Evolutionary conservation across 2,797 vertebrate genomes (phyloP).

Genomic region (Orestias chungarensis): DNA sequence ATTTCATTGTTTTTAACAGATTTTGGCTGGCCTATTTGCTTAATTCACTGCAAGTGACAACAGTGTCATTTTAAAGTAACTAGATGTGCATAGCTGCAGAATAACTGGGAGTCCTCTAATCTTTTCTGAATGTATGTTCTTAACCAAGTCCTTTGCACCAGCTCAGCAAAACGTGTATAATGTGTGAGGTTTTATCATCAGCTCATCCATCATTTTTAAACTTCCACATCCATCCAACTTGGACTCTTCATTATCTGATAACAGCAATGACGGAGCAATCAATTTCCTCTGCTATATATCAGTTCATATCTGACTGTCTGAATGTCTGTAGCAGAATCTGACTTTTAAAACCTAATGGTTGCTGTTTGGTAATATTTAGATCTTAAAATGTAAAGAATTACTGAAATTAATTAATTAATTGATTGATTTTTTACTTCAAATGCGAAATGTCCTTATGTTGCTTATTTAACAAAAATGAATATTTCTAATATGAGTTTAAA

Average conservation of each 20-base stretch:
- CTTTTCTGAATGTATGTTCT: constrained; percentile 6
- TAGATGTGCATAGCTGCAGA: not conserved
- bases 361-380: not conserved
- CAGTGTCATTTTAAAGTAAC: constrained; percentile 18
- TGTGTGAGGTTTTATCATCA: constrained; percentile 14
- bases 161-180: constrained; percentile 22
- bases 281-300: not conserved
- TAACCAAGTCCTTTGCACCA: constrained; percentile 14
- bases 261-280: not conserved
- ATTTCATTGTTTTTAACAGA: constrained; percentile 16
- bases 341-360: constrained; percentile 2
- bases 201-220: constrained; percentile 15
- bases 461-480: not conserved
- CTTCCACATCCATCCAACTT: not conserved
- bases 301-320: not conserved
- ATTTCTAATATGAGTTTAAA: not conserved
- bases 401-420: no score
- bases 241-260: constrained; percentile 6
- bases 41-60: constrained; percentile 18
- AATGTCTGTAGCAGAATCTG: not conserved
- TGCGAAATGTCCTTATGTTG: not conserved
- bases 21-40: constrained; percentile 18
- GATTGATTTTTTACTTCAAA: not conserved
- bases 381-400: no score
- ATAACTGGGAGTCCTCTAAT: not conserved